Evolutionary conservation across 1,140 invertebrate species (phyloP), one percentile per base, ranked within the genome.

Genomic region (Epicauta chinensis): DNA sequence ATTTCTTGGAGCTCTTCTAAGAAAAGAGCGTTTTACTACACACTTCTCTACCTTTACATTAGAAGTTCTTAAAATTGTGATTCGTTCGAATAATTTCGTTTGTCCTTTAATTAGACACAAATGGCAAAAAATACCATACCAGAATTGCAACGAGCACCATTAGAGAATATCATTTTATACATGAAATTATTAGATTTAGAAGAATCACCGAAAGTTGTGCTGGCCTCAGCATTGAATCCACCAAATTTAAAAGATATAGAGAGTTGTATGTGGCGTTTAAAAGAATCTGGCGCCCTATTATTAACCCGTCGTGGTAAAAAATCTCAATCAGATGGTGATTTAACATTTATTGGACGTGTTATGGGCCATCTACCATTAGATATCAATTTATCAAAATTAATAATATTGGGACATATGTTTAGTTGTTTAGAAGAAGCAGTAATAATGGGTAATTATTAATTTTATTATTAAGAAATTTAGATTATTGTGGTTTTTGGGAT

Each of bases 391-490:
- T 79, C 87, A 9, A 93, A 94, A 65, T 72, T 98, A 0, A 89
- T 98, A 32, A 74, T 93, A 34, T 71, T 97, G 0, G 94, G 94
- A 1, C 82, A 93, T 68, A 81, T 90, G 11, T 97, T 91, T 64
- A 89, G 87, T 47, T 78, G 90, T 31, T 67, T 97, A 0, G 81
- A 89, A 16, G 93, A 96, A 55, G 75, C 83, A 7, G 81, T 97
- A 29, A 87, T 94, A 44, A 96, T 97, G 67, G 91, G 89, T 90
- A 69, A 73, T 56, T 41, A 31, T 35, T 10, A 14, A 16, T 2
- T 35, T 7, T 30, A 16, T 2, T 16, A 17, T 45, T 6, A 10
- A 38, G 29, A 13, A 12, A 23, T 51, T 35, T 16, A 3, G 3
- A 39, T 16, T 40, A 6, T 40, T 44, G 48, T 77, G 12, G 23